phyloP scores from a whole-genome alignment of 64 coral and sea anemone species.

The Stichodactyla helianthus region DNA sequence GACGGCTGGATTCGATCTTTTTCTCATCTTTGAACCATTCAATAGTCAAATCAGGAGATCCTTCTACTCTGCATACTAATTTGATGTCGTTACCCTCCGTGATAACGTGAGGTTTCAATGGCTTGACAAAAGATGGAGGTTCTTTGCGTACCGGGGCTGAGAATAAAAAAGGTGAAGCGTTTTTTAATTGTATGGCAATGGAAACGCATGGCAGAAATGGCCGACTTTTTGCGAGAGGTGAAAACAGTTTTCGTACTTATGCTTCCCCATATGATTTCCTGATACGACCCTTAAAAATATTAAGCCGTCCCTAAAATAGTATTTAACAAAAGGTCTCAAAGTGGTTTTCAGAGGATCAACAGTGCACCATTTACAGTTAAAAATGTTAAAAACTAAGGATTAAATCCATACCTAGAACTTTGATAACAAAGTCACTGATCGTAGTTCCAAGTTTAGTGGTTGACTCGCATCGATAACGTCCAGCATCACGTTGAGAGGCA shows the following conservation, averaged over 20 bases:
- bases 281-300: too few relatives aligned
- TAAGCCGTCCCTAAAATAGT: too few relatives aligned
- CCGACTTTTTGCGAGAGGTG: not conserved
- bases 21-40: constrained; percentile 93
- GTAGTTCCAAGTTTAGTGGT: constrained; percentile 65
- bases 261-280: too few relatives aligned
- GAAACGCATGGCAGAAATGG: too few relatives aligned
- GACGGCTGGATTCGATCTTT: constrained; percentile 52
- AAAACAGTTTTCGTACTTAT: not conserved
- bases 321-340: too few relatives aligned
- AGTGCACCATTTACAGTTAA: too few relatives aligned
- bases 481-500: constrained; percentile 61
- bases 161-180: not conserved
- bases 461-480: constrained; percentile 69
- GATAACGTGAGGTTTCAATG: not conserved
- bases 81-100: constrained; percentile 41
- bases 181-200: too few relatives aligned
- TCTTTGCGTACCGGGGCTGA: not conserved
- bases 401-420: constrained; percentile 64
- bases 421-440: constrained; percentile 62
- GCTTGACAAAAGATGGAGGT: constrained; percentile 12
- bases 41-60: constrained; percentile 75
- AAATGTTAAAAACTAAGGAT: not conserved
- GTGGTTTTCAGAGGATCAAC: too few relatives aligned
- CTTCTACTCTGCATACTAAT: constrained; percentile 10